Conservation (phyloP, 2,797 vertebrate species). For the Leucoraja ocellata region DNA sequence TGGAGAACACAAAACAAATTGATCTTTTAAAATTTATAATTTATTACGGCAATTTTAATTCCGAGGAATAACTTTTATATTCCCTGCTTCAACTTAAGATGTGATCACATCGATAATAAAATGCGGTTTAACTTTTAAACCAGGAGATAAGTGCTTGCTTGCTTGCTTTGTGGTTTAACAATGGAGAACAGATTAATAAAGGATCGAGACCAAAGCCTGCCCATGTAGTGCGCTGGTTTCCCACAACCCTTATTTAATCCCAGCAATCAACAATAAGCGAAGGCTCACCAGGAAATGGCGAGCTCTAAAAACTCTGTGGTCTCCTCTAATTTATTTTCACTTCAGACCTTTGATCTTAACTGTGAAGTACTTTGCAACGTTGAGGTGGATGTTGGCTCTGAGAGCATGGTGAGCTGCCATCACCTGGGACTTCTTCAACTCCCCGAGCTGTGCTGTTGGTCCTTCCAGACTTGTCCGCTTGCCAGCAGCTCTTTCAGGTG, state of each 20-base stretch:
- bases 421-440: slow-evolving; percentile 49
- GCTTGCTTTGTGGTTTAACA: slow-evolving; percentile 27
- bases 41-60: background rate
- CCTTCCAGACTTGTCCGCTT: slow-evolving; percentile 50
- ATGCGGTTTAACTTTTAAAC: background rate
- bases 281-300: background rate
- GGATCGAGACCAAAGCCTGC: slow-evolving; percentile 13
- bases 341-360: slow-evolving; percentile 3
- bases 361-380: background rate
- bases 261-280: slow-evolving; percentile 12
- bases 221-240: slow-evolving; percentile 3
- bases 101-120: slow-evolving; percentile 22
- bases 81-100: background rate
- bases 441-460: slow-evolving; percentile 52
- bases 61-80: background rate
- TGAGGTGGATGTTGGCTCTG: background rate
- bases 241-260: slow-evolving; percentile 35
- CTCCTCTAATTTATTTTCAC: background rate
- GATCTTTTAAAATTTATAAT: background rate
- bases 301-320: background rate
- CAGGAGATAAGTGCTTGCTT: slow-evolving; percentile 21
- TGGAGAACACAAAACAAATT: slow-evolving; percentile 53
- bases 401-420: slow-evolving; percentile 40
- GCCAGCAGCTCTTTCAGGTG: slow-evolving; percentile 68
- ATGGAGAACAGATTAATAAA: slow-evolving; percentile 25